A percentile compares a stretch with the other conserved stretches of the same genome.
These are phyloP conservation scores for Bimastos eiseni DNA, from an alignment of 2,888 invertebrate genomes.

Conservation along the genomic window DNA sequence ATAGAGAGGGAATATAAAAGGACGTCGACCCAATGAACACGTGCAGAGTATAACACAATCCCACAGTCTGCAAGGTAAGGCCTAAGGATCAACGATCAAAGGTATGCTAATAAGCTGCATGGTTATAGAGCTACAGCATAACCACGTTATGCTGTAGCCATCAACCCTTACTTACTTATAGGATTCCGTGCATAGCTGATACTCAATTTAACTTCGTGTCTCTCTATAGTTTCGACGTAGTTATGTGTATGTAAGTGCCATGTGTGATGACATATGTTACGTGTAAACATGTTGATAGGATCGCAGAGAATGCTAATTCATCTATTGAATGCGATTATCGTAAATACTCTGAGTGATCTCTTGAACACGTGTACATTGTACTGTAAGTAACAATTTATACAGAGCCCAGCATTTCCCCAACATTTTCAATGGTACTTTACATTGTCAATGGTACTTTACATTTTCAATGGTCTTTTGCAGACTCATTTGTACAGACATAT, in stretches of 20 bases:
- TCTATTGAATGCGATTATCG: not conserved
- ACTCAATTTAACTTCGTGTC: not conserved
- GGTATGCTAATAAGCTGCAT: slow-evolving; percentile 3
- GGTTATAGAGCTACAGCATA: not conserved
- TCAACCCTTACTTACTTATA: not conserved
- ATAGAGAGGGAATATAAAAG: not conserved
- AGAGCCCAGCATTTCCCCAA: too few relatives aligned
- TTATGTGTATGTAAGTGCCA: not conserved
- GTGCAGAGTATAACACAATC: not conserved
- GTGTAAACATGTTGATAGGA: not conserved
- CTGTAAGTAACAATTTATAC: not conserved
- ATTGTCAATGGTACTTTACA: too few relatives aligned
- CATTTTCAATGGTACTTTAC: too few relatives aligned
- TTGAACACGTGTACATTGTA: not conserved
- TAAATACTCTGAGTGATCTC: not conserved
- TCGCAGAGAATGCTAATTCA: not conserved
- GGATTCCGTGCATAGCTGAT: not conserved
- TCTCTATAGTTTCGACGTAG: not conserved
- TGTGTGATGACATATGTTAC: not conserved
- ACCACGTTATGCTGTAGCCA: not conserved
- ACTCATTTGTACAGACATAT: too few relatives aligned
- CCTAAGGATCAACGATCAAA: not conserved
- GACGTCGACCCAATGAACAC: not conserved
- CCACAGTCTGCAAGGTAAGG: not conserved
- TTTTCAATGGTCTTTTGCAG: too few relatives aligned